Evolutionary conservation across 2,888 invertebrate genomes (phyloP), one percentile per base, ranked within the genome.

Genomic region (Corbicula japonica): DNA sequence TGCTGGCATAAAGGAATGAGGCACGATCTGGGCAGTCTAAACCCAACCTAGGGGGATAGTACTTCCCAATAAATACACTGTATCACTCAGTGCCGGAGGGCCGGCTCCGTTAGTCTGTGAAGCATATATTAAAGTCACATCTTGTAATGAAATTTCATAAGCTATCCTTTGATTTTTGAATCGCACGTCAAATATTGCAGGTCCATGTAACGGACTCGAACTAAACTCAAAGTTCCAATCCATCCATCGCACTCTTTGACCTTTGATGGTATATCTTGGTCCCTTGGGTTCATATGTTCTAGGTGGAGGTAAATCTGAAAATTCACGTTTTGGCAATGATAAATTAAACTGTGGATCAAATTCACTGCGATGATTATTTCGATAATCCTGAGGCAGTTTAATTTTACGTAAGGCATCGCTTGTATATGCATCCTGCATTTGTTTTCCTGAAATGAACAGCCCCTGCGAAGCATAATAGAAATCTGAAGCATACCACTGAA

Each of bases 111-210:
- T 74, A 1, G 76, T 77, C 30, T 78, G 81, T 1, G 85, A 84
- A 0, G 88, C 80, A 72, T 89, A 89, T 10, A 87, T 30, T 8
- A 87, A 56, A 8, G 76, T 78, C 1, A 87, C 62, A 35, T 89
- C 89, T 50, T 87, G 85, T 23, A 89, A 62, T 28, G 88, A 84
- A 8, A 88, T 84, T 63, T 90, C 90, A 61, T 88, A 90, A 6
- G 87, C 84, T 6, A 90, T 82, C 28, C 87, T 54, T 21, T 85
- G 72, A 35, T 78, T 81, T 61, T 85, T 77, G 76, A 85, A 90
- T 21, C 71, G 80, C 5, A 89, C 74, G 58, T 88, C 76, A 50
- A 74, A 83, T 21, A 88, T 61, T 12, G 70, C 72, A 1, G 84
- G 83, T 0, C 88, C 88, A 30, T 74, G 73, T 38, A 84, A 70